Conservation (phyloP, 2,113 vertebrate genomes). For the Pycnonotus jocosus region DNA sequence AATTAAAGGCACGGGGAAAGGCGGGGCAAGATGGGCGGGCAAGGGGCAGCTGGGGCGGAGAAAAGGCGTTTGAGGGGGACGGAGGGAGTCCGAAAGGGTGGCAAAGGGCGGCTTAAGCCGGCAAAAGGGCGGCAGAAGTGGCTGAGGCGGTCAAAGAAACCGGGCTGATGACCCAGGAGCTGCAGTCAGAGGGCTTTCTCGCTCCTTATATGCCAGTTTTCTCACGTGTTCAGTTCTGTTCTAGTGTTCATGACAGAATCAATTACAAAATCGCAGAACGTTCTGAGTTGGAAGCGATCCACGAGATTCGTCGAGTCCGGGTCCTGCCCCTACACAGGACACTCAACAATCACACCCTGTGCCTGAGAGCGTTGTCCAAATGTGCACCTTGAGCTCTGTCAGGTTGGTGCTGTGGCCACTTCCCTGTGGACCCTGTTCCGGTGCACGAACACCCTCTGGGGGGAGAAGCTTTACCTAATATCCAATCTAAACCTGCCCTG, state of each 20-base stretch:
- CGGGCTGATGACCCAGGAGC: no score
- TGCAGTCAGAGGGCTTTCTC: not conserved
- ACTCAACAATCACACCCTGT: not conserved
- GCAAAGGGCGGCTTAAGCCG: fast-evolving
- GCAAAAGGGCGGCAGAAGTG: not conserved
- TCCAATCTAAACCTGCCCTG: not conserved
- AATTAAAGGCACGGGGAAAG: not conserved
- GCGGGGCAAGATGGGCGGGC: not conserved
- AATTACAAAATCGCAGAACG: no score
- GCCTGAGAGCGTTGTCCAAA: not conserved
- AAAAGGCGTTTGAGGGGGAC: not conserved
- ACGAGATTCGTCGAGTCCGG: not conserved
- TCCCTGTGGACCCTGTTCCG: no score
- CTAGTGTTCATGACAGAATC: not conserved
- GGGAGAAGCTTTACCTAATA: not conserved
- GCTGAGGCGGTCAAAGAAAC: not conserved
- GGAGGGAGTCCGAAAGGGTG: no score
- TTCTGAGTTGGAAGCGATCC: not conserved
- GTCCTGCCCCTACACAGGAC: not conserved
- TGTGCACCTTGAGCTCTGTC: not conserved
- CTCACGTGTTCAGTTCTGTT: fast-evolving
- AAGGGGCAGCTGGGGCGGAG: not conserved
- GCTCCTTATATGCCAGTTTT: not conserved
- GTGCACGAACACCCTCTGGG: not conserved
- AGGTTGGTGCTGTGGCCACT: not conserved